Conservation (phyloP, 53 echinoderm and acorn worm genomes). For the Actinopyga echinites region DNA sequence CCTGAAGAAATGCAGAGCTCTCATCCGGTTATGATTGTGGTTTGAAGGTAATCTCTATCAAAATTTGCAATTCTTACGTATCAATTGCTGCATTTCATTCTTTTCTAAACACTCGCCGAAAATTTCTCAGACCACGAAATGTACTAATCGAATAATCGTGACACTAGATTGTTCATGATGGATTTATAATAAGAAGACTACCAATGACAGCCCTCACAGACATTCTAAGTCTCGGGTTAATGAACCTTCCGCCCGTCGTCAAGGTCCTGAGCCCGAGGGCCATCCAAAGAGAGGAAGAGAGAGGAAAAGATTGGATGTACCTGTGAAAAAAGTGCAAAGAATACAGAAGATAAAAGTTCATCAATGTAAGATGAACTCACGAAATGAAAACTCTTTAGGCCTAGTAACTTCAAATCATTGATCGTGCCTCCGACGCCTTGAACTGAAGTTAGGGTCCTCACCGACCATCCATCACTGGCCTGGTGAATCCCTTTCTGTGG, state of each 20-base stretch:
- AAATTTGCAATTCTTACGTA: neutral
- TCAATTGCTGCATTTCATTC: neutral
- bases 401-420: neutral
- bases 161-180: neutral
- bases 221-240: neutral
- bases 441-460: neutral
- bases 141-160: too few relatives aligned
- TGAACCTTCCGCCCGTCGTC: constrained; percentile 11
- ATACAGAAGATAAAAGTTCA: neutral
- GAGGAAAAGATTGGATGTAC: too few relatives aligned
- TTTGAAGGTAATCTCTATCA: too few relatives aligned
- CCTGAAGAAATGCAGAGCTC: too few relatives aligned
- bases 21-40: too few relatives aligned
- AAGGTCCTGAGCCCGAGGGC: constrained; percentile 16
- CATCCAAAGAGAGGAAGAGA: too few relatives aligned
- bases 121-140: neutral
- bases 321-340: neutral
- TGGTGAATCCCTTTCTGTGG: too few relatives aligned
- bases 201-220: neutral
- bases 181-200: neutral
- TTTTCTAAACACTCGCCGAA: neutral
- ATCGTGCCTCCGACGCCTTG: constrained; percentile 16
- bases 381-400: neutral
- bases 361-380: neutral
- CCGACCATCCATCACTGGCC: neutral